Evolutionary conservation across 2,888 invertebrate genomes (phyloP), one percentile per base, ranked within the genome.

Genomic region (Camptogramma bilineatum): DNA sequence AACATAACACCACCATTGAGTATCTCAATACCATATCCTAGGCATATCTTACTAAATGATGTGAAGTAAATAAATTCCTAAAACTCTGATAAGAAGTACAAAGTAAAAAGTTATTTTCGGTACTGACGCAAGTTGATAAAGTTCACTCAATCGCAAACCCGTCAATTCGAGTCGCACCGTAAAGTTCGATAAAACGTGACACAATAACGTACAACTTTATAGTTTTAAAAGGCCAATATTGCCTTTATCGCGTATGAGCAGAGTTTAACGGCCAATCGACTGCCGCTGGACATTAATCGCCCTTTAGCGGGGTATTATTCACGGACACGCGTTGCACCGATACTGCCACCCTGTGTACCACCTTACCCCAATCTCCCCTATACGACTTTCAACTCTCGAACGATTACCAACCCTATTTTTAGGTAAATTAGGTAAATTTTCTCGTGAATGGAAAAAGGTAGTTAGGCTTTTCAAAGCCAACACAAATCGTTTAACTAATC

Each of bases 241-340:
- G 68, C 66, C 72, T 75, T 73, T 75, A 73, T 78, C 74, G 74
- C 69, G 73, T 59, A 71, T 73, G 76, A 73, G 74, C 74, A 70
- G 73, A 73, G 78, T 80, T 48, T 82, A 88, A 84, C 79, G 78
- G 75, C 76, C 80, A 82, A 85, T 86, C 82, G 79, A 75, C 74
- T 79, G 81, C 81, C 78, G 80, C 80, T 80, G 85, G 87, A 84
- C 88, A 86, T 90, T 92, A 92, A 93, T 91, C 91, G 91, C 81
- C 87, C 87, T 87, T 90, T 90, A 86, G 87, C 86, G 90, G 85
- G 85, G 83, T 88, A 92, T 93, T 93, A 93, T 93, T 93, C 93
- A 91, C 86, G 79, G 87, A 81, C 92, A 93, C 91, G 93, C 90
- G 87, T 87, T 87, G 90, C 90, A 86, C 75, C 81, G 82, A 81